phyloP scores from a whole-genome alignment of 2,888 invertebrate species.

The Beris chalybata region DNA sequence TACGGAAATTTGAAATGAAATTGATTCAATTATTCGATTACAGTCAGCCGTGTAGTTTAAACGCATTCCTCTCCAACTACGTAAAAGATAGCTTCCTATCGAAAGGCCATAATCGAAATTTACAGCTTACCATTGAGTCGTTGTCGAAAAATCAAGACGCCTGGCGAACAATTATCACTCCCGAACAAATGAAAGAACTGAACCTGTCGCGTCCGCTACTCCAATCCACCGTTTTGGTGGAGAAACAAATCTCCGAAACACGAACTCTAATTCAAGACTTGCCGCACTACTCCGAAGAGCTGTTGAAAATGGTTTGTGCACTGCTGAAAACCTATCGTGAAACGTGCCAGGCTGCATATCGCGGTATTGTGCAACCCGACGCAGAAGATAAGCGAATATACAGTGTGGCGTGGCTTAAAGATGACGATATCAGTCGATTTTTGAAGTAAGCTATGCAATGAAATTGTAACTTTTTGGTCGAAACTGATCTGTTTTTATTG shows the following conservation, averaged over 20 bases:
- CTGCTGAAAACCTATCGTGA: conserved; percentile 73
- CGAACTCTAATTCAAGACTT: conserved; percentile 69
- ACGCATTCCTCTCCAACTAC: conserved; percentile 83
- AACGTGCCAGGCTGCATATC: conserved; percentile 73
- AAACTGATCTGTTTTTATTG: conserved; percentile 6
- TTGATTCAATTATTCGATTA: conserved; percentile 37
- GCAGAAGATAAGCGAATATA: conserved; percentile 77
- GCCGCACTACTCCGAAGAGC: conserved; percentile 74
- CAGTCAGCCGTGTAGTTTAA: conserved; percentile 72
- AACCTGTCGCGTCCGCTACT: conserved; percentile 66
- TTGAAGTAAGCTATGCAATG: conserved; percentile 67
- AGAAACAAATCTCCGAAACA: conserved; percentile 63
- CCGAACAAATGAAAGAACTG: conserved; percentile 68
- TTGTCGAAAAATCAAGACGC: conserved; percentile 76
- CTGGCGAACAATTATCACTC: conserved; percentile 74
- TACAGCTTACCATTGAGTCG: conserved; percentile 62
- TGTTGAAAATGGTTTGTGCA: conserved; percentile 71
- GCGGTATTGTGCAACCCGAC: conserved; percentile 75
- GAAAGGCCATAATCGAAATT: conserved; percentile 65
- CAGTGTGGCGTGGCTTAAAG: conserved; percentile 87
- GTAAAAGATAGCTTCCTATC: conserved; percentile 85
- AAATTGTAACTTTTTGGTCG: background rate
- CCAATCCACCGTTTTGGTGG: conserved; percentile 73
- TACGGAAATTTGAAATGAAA: conserved; percentile 4
- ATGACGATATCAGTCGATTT: conserved; percentile 92